These are phyloP conservation scores for Drosophila incognita DNA, from an alignment of 2,888 invertebrate genomes.

Conservation along the genomic window DNA sequence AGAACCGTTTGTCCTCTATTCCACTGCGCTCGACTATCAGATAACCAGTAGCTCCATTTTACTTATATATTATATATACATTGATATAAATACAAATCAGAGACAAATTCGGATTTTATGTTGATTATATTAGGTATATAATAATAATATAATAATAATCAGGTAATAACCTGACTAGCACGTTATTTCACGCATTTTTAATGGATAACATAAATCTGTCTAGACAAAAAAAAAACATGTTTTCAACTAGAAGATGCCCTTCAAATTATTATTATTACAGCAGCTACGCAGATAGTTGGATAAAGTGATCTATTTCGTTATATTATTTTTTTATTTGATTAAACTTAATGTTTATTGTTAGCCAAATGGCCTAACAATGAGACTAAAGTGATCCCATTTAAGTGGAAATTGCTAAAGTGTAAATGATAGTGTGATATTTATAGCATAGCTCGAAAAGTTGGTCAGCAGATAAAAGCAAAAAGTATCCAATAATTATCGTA, in stretches of 20 bases:
- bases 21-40: neutral
- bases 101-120: neutral
- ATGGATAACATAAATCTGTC: neutral
- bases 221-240: conserved; percentile 11
- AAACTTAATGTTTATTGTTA: neutral
- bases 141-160: no score
- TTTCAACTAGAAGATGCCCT: conserved; percentile 15
- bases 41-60: neutral
- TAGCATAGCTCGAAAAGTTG: neutral
- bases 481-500: neutral
- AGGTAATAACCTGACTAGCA: neutral
- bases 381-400: neutral
- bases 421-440: neutral
- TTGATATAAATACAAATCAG: neutral
- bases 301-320: conserved; percentile 5
- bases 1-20: neutral
- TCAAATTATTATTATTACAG: conserved; percentile 9
- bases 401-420: neutral
- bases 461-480: neutral
- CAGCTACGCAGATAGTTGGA: neutral
- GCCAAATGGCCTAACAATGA: conserved; percentile 11
- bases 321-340: neutral
- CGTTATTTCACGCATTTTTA: neutral
- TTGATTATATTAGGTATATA: neutral
- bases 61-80: neutral